These are phyloP conservation scores for Platypus cylindrus DNA, from an alignment of 2,888 invertebrate species.

Conservation along the genomic window DNA sequence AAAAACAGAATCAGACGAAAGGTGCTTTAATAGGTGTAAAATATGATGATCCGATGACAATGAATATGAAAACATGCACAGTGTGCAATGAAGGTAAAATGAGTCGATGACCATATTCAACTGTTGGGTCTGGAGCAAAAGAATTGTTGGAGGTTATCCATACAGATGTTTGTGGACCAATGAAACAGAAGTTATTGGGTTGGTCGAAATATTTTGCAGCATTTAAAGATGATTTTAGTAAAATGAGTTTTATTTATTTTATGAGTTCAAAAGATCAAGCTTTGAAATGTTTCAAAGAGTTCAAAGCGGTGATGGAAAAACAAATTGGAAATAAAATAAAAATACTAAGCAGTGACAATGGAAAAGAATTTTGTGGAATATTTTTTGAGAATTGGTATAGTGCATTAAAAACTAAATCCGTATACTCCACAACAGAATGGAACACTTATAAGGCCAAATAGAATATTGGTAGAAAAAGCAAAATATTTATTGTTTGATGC, in stretches of 20 bases:
- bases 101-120: conserved; percentile 20
- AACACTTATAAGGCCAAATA: conserved; percentile 18
- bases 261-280: conserved; percentile 11
- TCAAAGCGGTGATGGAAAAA: conserved; percentile 13
- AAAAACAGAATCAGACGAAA: conserved; percentile 8
- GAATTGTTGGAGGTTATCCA: conserved; percentile 14
- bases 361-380: conserved; percentile 13
- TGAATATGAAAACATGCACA: conserved; percentile 6
- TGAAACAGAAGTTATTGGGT: conserved; percentile 7
- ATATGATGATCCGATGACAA: conserved; percentile 1
- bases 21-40: conserved; percentile 6
- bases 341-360: conserved; percentile 11
- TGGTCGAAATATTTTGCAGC: conserved; percentile 14
- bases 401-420: conserved; percentile 13
- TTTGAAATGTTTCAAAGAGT: conserved; percentile 11
- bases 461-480: conserved; percentile 20
- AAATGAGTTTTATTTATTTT: conserved; percentile 15
- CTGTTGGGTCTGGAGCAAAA: conserved; percentile 6
- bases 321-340: conserved; percentile 12
- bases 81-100: conserved; percentile 23
- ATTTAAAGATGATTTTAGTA: conserved; percentile 14
- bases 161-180: conserved; percentile 14
- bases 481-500: conserved; percentile 21
- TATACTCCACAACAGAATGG: conserved; percentile 18
- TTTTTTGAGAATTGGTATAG: conserved; percentile 15